These are phyloP conservation scores for Columba livia DNA, from an alignment of 2,113 vertebrate genomes.

Conservation along the genomic window DNA sequence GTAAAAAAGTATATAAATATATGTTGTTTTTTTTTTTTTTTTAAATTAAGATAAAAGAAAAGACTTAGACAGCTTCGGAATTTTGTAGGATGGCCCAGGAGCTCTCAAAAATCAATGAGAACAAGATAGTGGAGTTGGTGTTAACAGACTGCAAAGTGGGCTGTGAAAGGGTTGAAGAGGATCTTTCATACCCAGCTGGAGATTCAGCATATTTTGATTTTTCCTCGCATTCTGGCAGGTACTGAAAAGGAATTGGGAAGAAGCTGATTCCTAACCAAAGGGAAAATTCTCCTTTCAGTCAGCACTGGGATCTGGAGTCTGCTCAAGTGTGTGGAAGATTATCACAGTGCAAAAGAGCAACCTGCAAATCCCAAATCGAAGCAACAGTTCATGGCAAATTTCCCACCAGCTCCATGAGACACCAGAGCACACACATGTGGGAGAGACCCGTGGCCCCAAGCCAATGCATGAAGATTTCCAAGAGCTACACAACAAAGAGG, in stretches of 20 bases:
- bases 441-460: not conserved
- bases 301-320: not conserved
- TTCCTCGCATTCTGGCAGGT: not conserved
- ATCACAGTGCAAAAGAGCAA: not conserved
- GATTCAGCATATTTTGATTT: not conserved
- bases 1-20: too few relatives aligned
- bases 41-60: too few relatives aligned
- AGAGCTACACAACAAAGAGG: not conserved
- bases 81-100: not conserved
- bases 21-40: not conserved
- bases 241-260: not conserved
- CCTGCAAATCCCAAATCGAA: not conserved
- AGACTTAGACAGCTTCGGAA: not conserved
- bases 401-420: not conserved
- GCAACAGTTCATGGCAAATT: fast-evolving
- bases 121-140: not conserved
- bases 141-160: not conserved
- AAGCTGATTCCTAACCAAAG: not conserved
- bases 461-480: not conserved
- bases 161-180: not conserved
- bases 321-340: not conserved
- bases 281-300: not conserved
- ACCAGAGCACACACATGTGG: not conserved
- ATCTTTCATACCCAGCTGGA: not conserved
- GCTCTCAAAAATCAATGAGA: not conserved